Base-by-base conservation (phyloP, 1,140 invertebrate genomes). In the Eumeta japonica region DNA sequence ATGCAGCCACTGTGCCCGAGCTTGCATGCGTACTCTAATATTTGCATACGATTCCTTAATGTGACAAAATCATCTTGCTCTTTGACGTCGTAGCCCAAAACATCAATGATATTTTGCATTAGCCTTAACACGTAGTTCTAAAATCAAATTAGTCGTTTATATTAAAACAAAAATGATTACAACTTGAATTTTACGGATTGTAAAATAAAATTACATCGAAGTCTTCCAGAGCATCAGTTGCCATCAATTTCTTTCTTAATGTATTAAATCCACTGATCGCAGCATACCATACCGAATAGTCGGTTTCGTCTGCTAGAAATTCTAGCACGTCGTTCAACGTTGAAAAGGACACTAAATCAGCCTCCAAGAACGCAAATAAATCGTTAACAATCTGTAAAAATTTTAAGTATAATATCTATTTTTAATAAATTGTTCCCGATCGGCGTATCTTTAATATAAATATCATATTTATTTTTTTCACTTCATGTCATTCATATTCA, bases 331-430 rank as follows among this genome's bases (percentile, higher is more conserved):
- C 57, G 7, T 85, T 43, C 0, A 84, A 68, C 10, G 62, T 55
- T 3, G 55, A 45, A 39, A 84, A 82, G 7, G 62, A 39, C 1
- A 79, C 54, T 19, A 60, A 40, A 37, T 74, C 70, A 14, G 75
- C 63, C 35, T 74, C 68, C 3, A 76, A 61, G 11, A 82, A 60
- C 37, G 86, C 85, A 33, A 90, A 81, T 3, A 87, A 67, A 74
- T 94, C 91, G 45, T 92, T 88, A 0, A 93, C 75, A 16, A 92
- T 75, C 70, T 75, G 52, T 27, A 34, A 36, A 37, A 41, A n/a
- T 7, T 7, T 5, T 24, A 24, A 24, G n/a, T 5, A 7, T 24
- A 39, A 46, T 34, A 33, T 28, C 41, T 24, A 13, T 81, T 83
- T 52, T 82, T 62, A 54, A 86, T 87, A 1, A 81, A 50, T n/a